Base-by-base conservation (phyloP, 2,888 invertebrate species). In the Drosophila rellima region DNA sequence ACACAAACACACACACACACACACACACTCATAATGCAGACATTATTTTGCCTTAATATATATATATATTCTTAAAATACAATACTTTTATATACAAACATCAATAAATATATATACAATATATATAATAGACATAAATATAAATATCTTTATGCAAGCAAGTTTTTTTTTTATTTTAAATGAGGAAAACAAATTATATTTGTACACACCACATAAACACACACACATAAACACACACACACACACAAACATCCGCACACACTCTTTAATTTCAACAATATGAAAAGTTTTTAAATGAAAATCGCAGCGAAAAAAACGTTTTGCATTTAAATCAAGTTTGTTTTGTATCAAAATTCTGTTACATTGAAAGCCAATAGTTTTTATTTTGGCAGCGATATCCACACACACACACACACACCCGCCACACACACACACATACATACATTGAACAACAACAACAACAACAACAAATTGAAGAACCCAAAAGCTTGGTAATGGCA, bases 301-400 rank as follows among this genome's bases (percentile, higher is more conserved):
- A 66, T 47, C 33, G 56, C 47, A 48, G 37, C 35, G 15, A 52
- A n/a, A 37, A 40, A 23, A 60, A 40, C 44, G 55, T 60, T 74
- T 66, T 56, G 52, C 67, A 78, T 74, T 76, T 76, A 60, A 61
- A 60, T 55, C 44, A 45, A 39, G 59, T 64, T 70, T 81, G 57
- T 80, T 80, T 82, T 80, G 85, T 84, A 85, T 84, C 80, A 84
- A 80, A 80, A 80, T 85, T 68, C 48, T 47, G 52, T 66, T 61
- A 29, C 50, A 71, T 52, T 47, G 26, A 47, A 64, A 47, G 55
- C 66, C 54, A 65, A 52, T 50, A 54, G 37, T 65, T 23, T 57
- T 64, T 42, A 40, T 65, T 55, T 65, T 60, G 45, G 40, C 60
- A 50, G 35, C 61, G 33, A 69, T 13, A 54, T 11, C 8, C 37